Percentiles rank a stretch among this genome's conserved stretches.
phyloP scores from a whole-genome alignment of 2,113 vertebrate genomes.

The Oryzias javanicus region DNA sequence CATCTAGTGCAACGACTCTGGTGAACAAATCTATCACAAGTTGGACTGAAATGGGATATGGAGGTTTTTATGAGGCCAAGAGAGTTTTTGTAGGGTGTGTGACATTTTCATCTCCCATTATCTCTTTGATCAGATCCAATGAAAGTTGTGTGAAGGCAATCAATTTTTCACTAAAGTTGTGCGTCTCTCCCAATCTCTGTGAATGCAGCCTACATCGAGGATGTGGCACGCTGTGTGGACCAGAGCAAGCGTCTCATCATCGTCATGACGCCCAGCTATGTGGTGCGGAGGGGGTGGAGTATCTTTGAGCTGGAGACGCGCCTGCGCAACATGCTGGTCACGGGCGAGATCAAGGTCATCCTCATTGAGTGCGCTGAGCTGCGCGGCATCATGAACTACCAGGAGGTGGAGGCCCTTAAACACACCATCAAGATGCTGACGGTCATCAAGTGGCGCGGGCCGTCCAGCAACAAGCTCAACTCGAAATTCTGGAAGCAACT shows the following conservation, averaged over 20 bases:
- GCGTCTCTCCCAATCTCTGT: constrained; percentile 8
- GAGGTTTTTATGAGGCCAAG: constrained; percentile 25
- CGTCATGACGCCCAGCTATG: constrained; percentile 96
- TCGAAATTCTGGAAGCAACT: constrained; percentile 99
- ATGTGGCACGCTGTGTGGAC: constrained; percentile 96
- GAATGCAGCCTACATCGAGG: constrained; percentile 92
- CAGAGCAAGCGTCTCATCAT: constrained; percentile 97
- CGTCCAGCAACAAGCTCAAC: constrained; percentile 93
- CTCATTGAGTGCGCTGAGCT: constrained; percentile 96
- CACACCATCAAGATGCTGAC: constrained; percentile 97
- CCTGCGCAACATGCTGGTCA: constrained; percentile 94
- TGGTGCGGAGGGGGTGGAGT: constrained; percentile 95
- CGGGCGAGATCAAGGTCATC: constrained; percentile 97
- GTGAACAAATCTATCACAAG: no score
- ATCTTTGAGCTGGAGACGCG: constrained; percentile 98
- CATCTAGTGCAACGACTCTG: no score
- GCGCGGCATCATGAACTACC: constrained; percentile 97
- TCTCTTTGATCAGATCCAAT: constrained; percentile 4
- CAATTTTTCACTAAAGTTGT: constrained; percentile 5
- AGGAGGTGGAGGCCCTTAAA: constrained; percentile 97
- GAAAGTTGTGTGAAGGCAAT: not conserved
- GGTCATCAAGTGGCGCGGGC: constrained; percentile 95
- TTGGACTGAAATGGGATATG: constrained; percentile 1
- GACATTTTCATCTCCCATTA: constrained; percentile 29
- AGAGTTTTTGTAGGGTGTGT: constrained; percentile 27